These are phyloP conservation scores for Myotis lucifugus DNA, from an alignment of 2,113 vertebrate species.

Conservation along the genomic window DNA sequence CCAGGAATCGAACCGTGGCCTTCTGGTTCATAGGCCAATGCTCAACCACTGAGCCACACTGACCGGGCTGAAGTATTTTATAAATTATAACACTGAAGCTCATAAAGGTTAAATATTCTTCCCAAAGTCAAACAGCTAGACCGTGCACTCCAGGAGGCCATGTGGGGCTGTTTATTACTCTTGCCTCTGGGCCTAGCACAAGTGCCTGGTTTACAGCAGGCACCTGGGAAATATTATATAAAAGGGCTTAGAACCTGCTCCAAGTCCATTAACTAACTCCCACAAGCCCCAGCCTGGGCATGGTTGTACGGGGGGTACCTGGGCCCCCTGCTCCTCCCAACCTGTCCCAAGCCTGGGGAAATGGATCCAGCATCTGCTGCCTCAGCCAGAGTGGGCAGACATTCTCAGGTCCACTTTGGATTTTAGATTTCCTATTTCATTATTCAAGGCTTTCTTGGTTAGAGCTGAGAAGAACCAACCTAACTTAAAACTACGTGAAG, in stretches of 20 bases:
- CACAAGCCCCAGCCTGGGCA: neutral
- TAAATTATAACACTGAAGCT: neutral
- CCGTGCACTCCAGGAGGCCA: accelerated
- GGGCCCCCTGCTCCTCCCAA: neutral
- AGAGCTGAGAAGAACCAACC: neutral
- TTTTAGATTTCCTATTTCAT: neutral
- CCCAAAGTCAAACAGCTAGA: neutral
- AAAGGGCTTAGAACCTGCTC: neutral
- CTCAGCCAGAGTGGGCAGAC: neutral
- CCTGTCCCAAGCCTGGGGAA: neutral
- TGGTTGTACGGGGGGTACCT: neutral
- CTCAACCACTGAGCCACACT: too few relatives aligned
- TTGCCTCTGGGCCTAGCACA: neutral
- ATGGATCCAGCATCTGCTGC: neutral
- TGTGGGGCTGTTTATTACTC: neutral
- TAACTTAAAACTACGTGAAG: neutral
- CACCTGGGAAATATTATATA: neutral
- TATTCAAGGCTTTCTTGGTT: slow-evolving; percentile 34
- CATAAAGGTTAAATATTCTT: slow-evolving; percentile 6
- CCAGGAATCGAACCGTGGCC: too few relatives aligned
- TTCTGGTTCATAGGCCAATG: too few relatives aligned
- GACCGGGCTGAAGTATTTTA: neutral
- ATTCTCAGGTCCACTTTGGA: neutral
- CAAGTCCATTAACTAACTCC: neutral
- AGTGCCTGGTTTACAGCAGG: neutral